These are phyloP conservation scores for Orientallactaga bullata DNA, from an alignment of 2,113 vertebrate genomes.

Conservation along the genomic window DNA sequence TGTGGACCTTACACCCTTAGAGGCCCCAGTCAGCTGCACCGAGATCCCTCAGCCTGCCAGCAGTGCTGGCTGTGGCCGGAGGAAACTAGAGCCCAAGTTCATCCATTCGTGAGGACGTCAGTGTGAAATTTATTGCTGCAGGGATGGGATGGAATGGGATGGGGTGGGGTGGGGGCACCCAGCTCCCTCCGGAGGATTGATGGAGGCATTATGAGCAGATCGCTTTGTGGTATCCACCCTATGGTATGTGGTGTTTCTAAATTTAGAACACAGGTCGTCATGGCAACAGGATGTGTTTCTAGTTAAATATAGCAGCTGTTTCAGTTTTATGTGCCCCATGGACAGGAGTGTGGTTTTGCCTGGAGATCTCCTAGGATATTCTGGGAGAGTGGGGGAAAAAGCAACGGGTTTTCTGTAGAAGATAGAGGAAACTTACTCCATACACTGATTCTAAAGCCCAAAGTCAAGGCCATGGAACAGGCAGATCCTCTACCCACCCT, in stretches of 20 bases:
- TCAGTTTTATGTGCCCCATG: constrained; percentile 77
- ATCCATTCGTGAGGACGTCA: accelerated
- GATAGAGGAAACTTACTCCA: not conserved
- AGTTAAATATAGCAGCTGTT: constrained; percentile 86
- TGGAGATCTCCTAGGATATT: constrained; percentile 62
- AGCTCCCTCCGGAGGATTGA: not conserved
- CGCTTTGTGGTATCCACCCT: constrained; percentile 47
- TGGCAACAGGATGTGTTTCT: constrained; percentile 79
- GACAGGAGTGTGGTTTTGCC: constrained; percentile 63
- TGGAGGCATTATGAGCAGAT: constrained; percentile 31
- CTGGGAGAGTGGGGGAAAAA: constrained; percentile 43
- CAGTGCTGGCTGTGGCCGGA: not conserved
- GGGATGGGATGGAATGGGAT: too few relatives aligned
- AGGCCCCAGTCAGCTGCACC: accelerated
- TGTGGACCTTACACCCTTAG: accelerated
- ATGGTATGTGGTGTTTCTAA: constrained; percentile 76
- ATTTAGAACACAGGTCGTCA: constrained; percentile 85
- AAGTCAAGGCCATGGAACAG: accelerated
- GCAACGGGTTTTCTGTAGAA: constrained; percentile 21
- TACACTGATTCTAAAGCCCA: not conserved
- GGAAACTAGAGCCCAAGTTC: not conserved
- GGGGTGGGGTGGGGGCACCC: not conserved
- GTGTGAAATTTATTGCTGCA: too few relatives aligned
- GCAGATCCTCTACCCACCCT: not conserved
- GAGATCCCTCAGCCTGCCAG: not conserved